These are phyloP conservation scores for Yponomeuta cagnagella DNA, from an alignment of 2,888 invertebrate genomes.

Conservation along the genomic window DNA sequence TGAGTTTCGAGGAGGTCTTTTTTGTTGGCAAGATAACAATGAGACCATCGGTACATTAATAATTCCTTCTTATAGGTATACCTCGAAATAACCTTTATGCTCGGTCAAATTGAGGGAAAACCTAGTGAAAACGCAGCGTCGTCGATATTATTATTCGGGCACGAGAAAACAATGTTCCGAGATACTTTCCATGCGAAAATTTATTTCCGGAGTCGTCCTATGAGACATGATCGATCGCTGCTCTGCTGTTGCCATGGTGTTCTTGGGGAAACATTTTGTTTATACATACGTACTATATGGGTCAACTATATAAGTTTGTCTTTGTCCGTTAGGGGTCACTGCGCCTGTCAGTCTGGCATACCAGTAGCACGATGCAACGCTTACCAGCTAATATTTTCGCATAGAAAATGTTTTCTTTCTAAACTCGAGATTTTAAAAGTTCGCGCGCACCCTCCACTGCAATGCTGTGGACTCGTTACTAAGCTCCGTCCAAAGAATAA, in stretches of 20 bases:
- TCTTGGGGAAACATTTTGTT: background rate
- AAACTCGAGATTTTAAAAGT: background rate
- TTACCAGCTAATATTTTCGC: background rate
- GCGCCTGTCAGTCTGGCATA: background rate
- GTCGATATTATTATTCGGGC: background rate
- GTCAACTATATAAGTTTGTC: too few relatives aligned
- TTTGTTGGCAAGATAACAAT: background rate
- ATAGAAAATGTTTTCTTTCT: background rate
- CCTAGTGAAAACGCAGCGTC: background rate
- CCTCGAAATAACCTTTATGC: background rate
- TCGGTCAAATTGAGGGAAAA: background rate
- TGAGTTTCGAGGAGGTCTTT: conserved; percentile 2
- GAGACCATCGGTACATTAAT: background rate
- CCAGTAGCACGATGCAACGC: background rate
- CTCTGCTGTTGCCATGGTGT: background rate
- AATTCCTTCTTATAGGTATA: background rate
- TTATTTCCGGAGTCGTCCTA: background rate
- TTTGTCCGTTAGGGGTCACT: too few relatives aligned
- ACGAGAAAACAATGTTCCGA: background rate
- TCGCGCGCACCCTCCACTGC: background rate
- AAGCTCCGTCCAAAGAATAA: background rate
- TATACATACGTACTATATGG: background rate
- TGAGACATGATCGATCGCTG: background rate
- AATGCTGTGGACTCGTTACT: background rate
- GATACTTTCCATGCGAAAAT: background rate